Evolutionary conservation across 1,140 invertebrate genomes (phyloP).

Genomic region (Lanistes nyassanus): DNA sequence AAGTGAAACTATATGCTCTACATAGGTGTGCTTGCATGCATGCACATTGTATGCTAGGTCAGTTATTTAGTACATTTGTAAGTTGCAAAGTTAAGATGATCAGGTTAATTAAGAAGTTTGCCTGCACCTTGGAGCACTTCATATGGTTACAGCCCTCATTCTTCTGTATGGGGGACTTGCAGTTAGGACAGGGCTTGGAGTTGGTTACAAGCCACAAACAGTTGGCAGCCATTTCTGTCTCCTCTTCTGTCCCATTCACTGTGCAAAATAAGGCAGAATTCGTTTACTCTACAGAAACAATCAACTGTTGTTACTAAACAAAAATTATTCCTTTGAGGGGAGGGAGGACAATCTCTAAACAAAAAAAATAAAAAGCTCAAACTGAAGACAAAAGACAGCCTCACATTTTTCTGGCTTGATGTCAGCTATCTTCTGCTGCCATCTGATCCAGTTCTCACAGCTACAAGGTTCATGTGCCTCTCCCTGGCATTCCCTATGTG

Average conservation of each 20-base stretch:
- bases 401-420: slow-evolving; percentile 75
- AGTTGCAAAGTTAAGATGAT: too few relatives aligned
- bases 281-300: too few relatives aligned
- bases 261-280: neutral
- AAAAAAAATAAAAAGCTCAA: too few relatives aligned
- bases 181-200: slow-evolving; percentile 79
- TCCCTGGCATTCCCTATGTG: slow-evolving; percentile 71
- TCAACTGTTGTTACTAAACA: too few relatives aligned
- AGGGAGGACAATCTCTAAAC: too few relatives aligned
- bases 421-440: slow-evolving; percentile 75
- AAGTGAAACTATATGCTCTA: too few relatives aligned
- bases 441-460: slow-evolving; percentile 76
- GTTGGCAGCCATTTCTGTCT: slow-evolving; percentile 77
- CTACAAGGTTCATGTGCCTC: slow-evolving; percentile 79
- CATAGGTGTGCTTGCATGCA: too few relatives aligned
- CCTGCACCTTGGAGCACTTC: slow-evolving; percentile 78
- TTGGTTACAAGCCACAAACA: slow-evolving; percentile 80
- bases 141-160: slow-evolving; percentile 84
- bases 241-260: slow-evolving; percentile 71
- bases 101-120: too few relatives aligned
- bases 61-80: too few relatives aligned
- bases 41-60: too few relatives aligned
- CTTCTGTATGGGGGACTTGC: slow-evolving; percentile 80
- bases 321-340: too few relatives aligned
- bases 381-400: slow-evolving; percentile 34